Evolutionary conservation across 53 echinoderm and acorn worm species (phyloP).

Genomic region (Stichopus horrens): DNA sequence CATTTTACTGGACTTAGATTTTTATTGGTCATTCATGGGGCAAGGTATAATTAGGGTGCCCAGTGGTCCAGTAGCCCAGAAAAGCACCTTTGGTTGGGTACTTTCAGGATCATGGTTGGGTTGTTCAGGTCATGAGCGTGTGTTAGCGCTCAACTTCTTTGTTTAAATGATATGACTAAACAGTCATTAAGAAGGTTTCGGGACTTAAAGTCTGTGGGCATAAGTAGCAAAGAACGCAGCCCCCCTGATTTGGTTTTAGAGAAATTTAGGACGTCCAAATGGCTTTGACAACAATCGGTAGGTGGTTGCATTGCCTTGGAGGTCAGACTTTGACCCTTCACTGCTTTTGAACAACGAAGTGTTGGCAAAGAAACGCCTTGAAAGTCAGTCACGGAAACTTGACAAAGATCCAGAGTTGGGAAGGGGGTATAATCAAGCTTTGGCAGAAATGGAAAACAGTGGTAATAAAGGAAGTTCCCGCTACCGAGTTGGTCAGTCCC

Average conservation of each 20-base stretch:
- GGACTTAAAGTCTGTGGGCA: too few species aligned
- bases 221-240: background rate
- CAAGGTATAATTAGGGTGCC: background rate
- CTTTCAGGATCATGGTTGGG: background rate
- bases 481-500: background rate
- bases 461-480: constrained; percentile 19
- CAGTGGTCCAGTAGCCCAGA: background rate
- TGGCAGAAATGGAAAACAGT: constrained; percentile 23
- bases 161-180: constrained; percentile 7
- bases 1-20: background rate
- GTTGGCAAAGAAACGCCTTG: too few species aligned
- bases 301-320: constrained; percentile 35
- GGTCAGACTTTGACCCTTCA: background rate
- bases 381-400: too few species aligned
- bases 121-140: background rate
- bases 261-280: constrained; percentile 16
- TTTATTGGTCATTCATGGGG: background rate
- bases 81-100: constrained; percentile 2
- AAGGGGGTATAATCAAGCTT: background rate
- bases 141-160: background rate
- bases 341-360: too few species aligned
- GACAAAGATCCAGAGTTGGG: background rate
- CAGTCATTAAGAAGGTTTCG: background rate
- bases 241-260: constrained; percentile 11
- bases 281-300: constrained; percentile 26